Evolutionary conservation across 2,113 vertebrate genomes (phyloP), one percentile per base, ranked within the genome.

Genomic region (Patagioenas fasciata): DNA sequence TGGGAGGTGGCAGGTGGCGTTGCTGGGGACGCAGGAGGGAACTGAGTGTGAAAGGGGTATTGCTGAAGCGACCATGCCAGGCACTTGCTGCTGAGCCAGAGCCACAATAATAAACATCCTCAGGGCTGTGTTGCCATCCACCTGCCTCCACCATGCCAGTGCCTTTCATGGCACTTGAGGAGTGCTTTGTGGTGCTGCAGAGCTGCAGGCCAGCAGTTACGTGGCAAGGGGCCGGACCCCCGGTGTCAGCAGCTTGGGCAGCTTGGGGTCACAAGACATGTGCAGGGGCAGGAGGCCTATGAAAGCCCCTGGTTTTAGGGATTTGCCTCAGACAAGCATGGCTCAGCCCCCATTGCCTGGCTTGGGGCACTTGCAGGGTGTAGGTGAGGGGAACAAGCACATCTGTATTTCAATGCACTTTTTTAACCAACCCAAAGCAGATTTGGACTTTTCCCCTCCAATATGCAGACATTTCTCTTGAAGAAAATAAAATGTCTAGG

Each of bases 141-240:
- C 42, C 70, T 61, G 60, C 32, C 62, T 38, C 29, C 0, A 0
- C 73, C 25, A 5, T 0, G 3, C 34, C 0, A 0, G n/a, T 86
- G 84, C 38, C 72, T 65, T 64, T 32, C 50, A 54, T 29, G 62
- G 40, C 3, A 2, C 57, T 36, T 28, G 18, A 50, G 56, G 34
- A 70, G 24, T 5, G 0, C 40, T 40, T 40, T 40, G 40, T 40
- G 40, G 40, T 40, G 40, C 40, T 40, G 40, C 38, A 15, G 80
- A 83, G 83, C 66, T 10, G 9, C 15, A 42, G 82, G 62, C 53
- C 79, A 50, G 73, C 36, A 31, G 69, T 15, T 24, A 11, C 61
- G 14, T 19, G 38, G 91, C 2, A 1, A 73, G 64, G 42, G 50
- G 36, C 47, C 70, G 60, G 70, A 21, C 2, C 50, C 32, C 26